These are phyloP conservation scores for Rhysida immarginata DNA, from an alignment of 1,140 invertebrate genomes.

Conservation along the genomic window DNA sequence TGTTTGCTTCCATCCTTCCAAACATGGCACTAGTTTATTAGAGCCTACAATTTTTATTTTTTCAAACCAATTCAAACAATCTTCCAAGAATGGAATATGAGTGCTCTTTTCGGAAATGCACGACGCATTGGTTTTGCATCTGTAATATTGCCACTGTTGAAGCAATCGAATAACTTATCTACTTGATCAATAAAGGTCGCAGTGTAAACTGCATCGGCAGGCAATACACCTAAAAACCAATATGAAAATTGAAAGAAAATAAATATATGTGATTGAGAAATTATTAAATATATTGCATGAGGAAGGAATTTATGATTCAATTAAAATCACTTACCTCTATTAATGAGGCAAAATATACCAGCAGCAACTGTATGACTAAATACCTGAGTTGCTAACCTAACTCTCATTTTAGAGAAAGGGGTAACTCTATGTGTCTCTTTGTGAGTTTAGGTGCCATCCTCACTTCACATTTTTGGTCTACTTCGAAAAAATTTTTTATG, in stretches of 20 bases:
- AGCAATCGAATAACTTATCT: conserved; percentile 12
- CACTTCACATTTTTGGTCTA: neutral
- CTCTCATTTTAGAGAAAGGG: conserved; percentile 8
- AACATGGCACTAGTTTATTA: neutral
- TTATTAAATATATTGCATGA: no score
- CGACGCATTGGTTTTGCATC: neutral
- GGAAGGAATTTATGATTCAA: no score
- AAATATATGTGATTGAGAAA: no score
- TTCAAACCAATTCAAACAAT: neutral
- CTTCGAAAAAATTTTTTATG: neutral
- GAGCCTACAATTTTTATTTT: neutral
- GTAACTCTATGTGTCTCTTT: conserved; percentile 5
- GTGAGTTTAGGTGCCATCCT: conserved; percentile 11
- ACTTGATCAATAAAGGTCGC: conserved; percentile 10
- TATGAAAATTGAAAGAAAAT: no score
- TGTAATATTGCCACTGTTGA: conserved; percentile 1
- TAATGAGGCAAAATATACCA: conserved; percentile 12
- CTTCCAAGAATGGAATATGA: neutral
- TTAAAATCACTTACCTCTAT: no score
- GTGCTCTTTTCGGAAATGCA: neutral
- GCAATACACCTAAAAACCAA: neutral
- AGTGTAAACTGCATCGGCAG: conserved; percentile 6
- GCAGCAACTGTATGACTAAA: conserved; percentile 8
- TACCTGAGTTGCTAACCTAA: conserved; percentile 11
- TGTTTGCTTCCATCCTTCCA: neutral